Evolutionary conservation across 37 sponge, comb jelly and placozoan species (phyloP), one percentile per base, ranked within the genome.

Genomic region (Dysidea cf. avara): DNA sequence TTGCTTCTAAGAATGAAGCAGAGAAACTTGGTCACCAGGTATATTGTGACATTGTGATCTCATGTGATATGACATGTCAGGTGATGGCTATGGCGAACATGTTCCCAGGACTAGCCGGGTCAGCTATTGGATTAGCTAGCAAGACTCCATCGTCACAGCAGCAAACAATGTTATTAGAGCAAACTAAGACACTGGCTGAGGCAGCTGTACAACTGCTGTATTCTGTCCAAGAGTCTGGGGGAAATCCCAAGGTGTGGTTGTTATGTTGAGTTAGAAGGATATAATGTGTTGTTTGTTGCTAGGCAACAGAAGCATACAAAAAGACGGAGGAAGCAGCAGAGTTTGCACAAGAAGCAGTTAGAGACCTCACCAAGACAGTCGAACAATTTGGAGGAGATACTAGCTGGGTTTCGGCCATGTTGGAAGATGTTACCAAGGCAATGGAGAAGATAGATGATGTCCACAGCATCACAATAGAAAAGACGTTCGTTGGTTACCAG

Each of bases 21-120:
- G 98, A 97, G 85, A 97, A 90, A 51, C 89, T 97, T 1, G 98
- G 94, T 24, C 98, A 97, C 81, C 68, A 77, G 28, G 78, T 80
- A 20, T 18, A 46, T 22, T 24, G 13, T 11, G 39, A 69, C 11
- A 11, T 11, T 51, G 20, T 69, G 22, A 22, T 56, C 7, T 43
- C 49, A 39, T 46, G 29, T 46, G 24, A 17, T 65, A 4, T 25
- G 3, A 32, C 28, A 12, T 64, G 14, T 5, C 64, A 65, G 62
- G 96, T 96, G 35, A 78, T 79, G 7, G 78, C 89, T 35, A 69
- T 96, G 64, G 71, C 84, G 24, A 90, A 87, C 64, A 69, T 81
- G 58, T 88, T 97, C 74, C 85, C 87, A 3, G 61, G 70, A 1
- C 68, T 97, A 17, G 78, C 92, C 2, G 76, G 72, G 20, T 86